A percentile compares a stretch with the other conserved stretches of the same genome.
phyloP scores from a whole-genome alignment of 2,113 vertebrate species.

The Pionites leucogaster region DNA sequence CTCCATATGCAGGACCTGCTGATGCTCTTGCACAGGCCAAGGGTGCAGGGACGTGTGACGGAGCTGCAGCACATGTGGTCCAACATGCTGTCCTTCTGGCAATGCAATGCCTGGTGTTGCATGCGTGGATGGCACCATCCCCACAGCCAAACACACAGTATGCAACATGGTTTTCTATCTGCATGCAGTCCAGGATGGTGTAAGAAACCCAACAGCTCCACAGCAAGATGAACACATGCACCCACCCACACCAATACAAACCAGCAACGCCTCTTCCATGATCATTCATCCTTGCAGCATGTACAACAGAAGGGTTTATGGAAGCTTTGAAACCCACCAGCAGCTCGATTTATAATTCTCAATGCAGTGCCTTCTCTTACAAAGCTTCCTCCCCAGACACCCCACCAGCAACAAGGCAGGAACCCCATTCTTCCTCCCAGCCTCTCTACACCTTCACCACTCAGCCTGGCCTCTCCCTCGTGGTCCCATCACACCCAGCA shows the following conservation, averaged over 20 bases:
- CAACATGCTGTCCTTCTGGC: neutral
- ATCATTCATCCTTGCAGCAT: neutral
- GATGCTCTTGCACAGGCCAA: neutral
- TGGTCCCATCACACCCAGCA: neutral
- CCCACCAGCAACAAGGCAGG: neutral
- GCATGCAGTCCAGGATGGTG: neutral
- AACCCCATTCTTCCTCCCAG: neutral
- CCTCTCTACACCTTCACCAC: neutral
- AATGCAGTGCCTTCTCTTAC: neutral
- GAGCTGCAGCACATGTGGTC: rapidly evolving
- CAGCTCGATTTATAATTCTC: neutral
- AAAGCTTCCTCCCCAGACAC: neutral
- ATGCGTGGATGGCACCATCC: rapidly evolving
- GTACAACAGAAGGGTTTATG: neutral
- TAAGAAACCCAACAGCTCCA: neutral
- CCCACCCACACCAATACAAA: neutral
- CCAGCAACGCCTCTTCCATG: neutral
- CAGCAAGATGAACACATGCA: neutral
- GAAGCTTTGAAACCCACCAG: neutral
- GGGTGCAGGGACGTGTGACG: neutral
- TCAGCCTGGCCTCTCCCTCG: neutral
- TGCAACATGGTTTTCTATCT: neutral
- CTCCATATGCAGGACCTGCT: neutral
- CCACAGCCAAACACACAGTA: rapidly evolving
- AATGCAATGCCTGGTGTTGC: rapidly evolving